These are phyloP conservation scores for Eulemur rufifrons DNA, from an alignment of 2,113 vertebrate genomes.

Conservation along the genomic window DNA sequence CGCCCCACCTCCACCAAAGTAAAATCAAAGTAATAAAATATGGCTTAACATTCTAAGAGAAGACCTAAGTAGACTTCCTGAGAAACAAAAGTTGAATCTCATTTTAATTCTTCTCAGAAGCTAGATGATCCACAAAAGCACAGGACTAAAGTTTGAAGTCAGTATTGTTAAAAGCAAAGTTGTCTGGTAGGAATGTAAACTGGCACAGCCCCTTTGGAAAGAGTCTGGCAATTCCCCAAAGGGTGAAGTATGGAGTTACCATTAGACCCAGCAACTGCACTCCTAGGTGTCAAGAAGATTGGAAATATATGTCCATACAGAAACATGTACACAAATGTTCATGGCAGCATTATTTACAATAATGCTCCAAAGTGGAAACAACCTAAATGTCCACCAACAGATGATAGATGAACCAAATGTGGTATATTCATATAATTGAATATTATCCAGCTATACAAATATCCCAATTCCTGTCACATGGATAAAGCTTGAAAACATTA, in stretches of 20 bases:
- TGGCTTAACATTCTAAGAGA: not conserved
- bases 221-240: not conserved
- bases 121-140: not conserved
- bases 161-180: not conserved
- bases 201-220: not conserved
- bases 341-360: not conserved
- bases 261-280: not conserved
- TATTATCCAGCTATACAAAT: not conserved
- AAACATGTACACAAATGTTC: not conserved
- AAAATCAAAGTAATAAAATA: not conserved
- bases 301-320: too few relatives aligned
- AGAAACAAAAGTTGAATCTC: not conserved
- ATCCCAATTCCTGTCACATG: not conserved
- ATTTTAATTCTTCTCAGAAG: not conserved
- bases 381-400: not conserved
- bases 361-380: not conserved
- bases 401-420: not conserved
- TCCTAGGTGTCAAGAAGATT: not conserved
- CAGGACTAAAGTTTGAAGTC: not conserved
- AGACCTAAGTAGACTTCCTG: not conserved
- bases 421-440: too few relatives aligned
- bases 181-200: not conserved
- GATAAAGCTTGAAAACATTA: not conserved
- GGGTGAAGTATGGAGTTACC: not conserved
- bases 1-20: not conserved